phyloP scores from a whole-genome alignment of 2,113 vertebrate species.

The Malurus elegans region DNA sequence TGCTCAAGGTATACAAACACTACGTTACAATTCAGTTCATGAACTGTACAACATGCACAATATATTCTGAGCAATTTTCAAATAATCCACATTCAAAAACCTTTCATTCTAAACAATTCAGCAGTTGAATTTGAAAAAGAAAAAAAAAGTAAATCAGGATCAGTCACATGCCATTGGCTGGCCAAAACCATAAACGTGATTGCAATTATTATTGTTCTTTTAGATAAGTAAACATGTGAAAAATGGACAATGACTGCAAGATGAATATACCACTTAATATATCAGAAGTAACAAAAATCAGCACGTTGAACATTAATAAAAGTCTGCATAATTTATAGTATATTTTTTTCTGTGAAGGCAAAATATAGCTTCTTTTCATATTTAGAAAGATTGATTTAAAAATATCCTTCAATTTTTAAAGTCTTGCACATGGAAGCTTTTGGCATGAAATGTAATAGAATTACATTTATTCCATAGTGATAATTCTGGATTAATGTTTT shows the following conservation, averaged over 20 bases:
- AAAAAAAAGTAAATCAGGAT: neutral
- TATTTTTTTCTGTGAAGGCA: neutral
- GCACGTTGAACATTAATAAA: neutral
- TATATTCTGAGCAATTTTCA: neutral
- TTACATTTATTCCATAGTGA: constrained; percentile 60
- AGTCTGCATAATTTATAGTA: neutral
- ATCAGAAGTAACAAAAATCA: neutral
- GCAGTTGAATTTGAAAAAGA: neutral
- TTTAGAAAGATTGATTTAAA: constrained; percentile 56
- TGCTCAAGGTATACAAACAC: neutral
- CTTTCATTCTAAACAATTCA: neutral
- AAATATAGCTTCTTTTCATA: constrained; percentile 35
- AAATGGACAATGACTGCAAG: neutral
- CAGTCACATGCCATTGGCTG: neutral
- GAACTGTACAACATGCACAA: neutral
- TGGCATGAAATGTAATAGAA: constrained; percentile 53
- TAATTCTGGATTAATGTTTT: constrained; percentile 70
- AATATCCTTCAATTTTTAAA: constrained; percentile 57
- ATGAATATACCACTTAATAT: neutral
- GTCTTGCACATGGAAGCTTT: neutral
- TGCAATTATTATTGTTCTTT: neutral
- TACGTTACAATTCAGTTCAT: neutral
- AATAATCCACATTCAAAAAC: neutral
- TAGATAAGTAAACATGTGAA: neutral
- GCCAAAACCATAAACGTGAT: neutral